phyloP scores from a whole-genome alignment of 2,888 invertebrate genomes.

The Drosophila rubida region DNA sequence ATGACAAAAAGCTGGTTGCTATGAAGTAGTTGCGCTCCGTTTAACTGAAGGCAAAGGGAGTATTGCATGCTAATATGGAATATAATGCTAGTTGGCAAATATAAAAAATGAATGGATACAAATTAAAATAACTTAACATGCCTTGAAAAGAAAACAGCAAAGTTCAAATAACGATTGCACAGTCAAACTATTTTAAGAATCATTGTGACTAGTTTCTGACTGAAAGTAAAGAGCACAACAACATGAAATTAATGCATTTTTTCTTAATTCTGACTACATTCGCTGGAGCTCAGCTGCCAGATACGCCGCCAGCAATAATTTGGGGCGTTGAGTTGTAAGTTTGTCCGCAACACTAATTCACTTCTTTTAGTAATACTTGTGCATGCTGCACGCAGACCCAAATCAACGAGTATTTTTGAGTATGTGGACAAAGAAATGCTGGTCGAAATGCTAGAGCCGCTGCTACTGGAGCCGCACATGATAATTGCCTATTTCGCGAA shows the following conservation, averaged over 20 bases:
- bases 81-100: not conserved
- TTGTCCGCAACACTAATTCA: not conserved
- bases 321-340: slow-evolving; percentile 61
- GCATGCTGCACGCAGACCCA: slow-evolving; percentile 16
- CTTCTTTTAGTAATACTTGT: not conserved
- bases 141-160: no score
- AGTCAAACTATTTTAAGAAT: not conserved
- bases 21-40: no score
- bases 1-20: slow-evolving; percentile 1
- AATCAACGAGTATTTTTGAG: slow-evolving; percentile 31
- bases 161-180: not conserved
- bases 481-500: slow-evolving; percentile 44
- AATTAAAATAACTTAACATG: not conserved
- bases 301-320: slow-evolving; percentile 58
- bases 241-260: slow-evolving; percentile 12
- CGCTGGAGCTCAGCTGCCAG: not conserved
- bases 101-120: no score
- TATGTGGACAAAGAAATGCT: slow-evolving; percentile 26
- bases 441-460: slow-evolving; percentile 17
- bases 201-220: not conserved
- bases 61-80: not conserved
- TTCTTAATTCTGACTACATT: not conserved
- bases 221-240: not conserved
- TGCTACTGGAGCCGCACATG: slow-evolving; percentile 39
- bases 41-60: not conserved